Percentiles rank a stretch among this genome's conserved stretches.
Conservation (phyloP, 2,113 vertebrate species). For the Thomomys bottae region DNA sequence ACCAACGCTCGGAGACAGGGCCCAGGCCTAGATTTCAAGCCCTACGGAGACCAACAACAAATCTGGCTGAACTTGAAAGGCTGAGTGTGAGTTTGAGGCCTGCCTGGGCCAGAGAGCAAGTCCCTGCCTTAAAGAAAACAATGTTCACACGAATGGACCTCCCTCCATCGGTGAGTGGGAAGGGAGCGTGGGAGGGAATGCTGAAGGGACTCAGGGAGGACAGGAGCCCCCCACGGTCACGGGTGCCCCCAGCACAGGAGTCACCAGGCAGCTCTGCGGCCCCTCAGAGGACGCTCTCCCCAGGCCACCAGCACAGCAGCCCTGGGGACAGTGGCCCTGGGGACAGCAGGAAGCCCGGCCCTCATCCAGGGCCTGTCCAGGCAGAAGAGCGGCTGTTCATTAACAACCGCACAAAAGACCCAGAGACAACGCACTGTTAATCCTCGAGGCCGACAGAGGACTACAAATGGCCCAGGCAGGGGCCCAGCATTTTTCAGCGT, state of each 20-base stretch:
- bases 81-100: neutral
- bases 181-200: neutral
- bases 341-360: no score
- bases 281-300: neutral
- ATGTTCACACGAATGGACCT: neutral
- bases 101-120: neutral
- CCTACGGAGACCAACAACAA: neutral
- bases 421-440: constrained; percentile 72
- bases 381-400: constrained; percentile 51
- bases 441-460: constrained; percentile 62
- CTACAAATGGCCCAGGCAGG: constrained; percentile 68
- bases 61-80: neutral
- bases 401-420: constrained; percentile 69
- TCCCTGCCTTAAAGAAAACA: neutral
- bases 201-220: no score
- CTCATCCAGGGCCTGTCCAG: no score
- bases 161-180: neutral
- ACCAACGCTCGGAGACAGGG: no score
- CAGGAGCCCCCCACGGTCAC: no score
- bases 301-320: neutral
- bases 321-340: no score
- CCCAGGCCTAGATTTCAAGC: no score
- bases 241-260: no score
- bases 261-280: neutral
- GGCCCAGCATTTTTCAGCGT: constrained; percentile 67